Evolutionary conservation across 2,797 vertebrate species (phyloP), one percentile per base, ranked within the genome.

Genomic region (Phataginus tetradactyla): DNA sequence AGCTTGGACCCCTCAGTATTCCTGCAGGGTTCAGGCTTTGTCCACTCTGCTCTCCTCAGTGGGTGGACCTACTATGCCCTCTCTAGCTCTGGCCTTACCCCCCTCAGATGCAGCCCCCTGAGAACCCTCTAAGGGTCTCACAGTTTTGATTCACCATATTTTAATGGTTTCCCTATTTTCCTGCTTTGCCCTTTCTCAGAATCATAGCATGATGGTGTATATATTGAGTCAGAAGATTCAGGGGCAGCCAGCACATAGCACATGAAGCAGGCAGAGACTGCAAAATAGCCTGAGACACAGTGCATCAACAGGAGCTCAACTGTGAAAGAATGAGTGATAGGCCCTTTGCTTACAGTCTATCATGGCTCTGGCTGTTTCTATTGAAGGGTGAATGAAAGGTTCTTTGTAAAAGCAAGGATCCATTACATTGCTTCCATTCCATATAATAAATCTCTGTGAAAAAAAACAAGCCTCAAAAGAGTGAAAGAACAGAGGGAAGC

Each of bases 401-500:
- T 86, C 55, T 86, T 68, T 69, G 59, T 77, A 96, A 86, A 74
- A 94, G 32, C 79, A 71, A 45, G 53, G 25, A 66, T 77, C 90
- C 53, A 78, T 90, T 84, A 55, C 17, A 12, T 94, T 49, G 23
- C 63, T 85, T 85, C 61, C 17, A 5, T 66, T 51, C 21, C 27
- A 14, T 68, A 5, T 80, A 64, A 86, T 91, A 89, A 86, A 27
- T 92, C 84, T 80, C 49, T 93, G 57, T 93, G 64, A 77, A 92
- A 81, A 81, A 87, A 86, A 68, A 69, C n/a, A 64, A 72, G 17
- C 3, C 13, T 68, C 27, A 18, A 81, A 86, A 95, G 37, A 88
- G 61, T 74, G 59, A 55, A 12, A 34, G 14, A n/a, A 25, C 25
- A 14, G 39, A 79, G 29, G 68, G 86, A 85, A 95, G 32, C 10